These are phyloP conservation scores for Drosophila albomicans DNA, from an alignment of 1,140 invertebrate species.

Conservation along the genomic window DNA sequence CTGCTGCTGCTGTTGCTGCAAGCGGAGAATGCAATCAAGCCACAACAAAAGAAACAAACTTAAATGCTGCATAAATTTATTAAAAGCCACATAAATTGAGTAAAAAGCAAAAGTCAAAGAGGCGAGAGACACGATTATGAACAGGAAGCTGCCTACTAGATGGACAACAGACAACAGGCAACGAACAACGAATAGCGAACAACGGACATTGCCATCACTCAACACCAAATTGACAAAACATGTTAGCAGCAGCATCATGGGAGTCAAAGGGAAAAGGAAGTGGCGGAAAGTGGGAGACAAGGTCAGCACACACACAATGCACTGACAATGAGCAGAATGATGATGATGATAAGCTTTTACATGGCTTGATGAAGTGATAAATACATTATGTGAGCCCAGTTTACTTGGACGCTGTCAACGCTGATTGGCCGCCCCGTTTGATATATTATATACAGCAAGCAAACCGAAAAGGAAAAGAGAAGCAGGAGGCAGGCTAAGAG, in stretches of 20 bases:
- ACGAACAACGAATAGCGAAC: conserved; percentile 21
- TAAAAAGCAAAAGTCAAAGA: conserved; percentile 32
- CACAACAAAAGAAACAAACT: conserved; percentile 31
- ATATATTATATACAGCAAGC: conserved; percentile 48
- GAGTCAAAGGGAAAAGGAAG: neutral
- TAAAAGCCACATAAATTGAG: conserved; percentile 62
- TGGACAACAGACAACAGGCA: conserved; percentile 17
- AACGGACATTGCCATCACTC: conserved; percentile 60
- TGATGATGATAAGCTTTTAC: conserved; percentile 68
- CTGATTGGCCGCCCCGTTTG: conserved; percentile 49
- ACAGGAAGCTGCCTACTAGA: conserved; percentile 56
- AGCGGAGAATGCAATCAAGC: conserved; percentile 15
- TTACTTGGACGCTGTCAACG: conserved; percentile 2
- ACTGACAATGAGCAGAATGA: conserved; percentile 15
- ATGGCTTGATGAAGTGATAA: conserved; percentile 78
- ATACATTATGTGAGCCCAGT: conserved; percentile 69
- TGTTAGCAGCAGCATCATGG: conserved; percentile 30
- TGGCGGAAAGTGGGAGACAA: conserved; percentile 36
- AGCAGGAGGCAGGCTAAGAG: neutral
- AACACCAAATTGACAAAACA: conserved; percentile 74
- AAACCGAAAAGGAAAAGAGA: neutral
- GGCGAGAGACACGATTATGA: conserved; percentile 23
- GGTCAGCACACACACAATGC: conserved; percentile 52
- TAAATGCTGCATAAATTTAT: conserved; percentile 63
- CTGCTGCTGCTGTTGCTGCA: neutral